Base-by-base conservation (phyloP, 2,888 invertebrate species). In the Macropis europaea region DNA sequence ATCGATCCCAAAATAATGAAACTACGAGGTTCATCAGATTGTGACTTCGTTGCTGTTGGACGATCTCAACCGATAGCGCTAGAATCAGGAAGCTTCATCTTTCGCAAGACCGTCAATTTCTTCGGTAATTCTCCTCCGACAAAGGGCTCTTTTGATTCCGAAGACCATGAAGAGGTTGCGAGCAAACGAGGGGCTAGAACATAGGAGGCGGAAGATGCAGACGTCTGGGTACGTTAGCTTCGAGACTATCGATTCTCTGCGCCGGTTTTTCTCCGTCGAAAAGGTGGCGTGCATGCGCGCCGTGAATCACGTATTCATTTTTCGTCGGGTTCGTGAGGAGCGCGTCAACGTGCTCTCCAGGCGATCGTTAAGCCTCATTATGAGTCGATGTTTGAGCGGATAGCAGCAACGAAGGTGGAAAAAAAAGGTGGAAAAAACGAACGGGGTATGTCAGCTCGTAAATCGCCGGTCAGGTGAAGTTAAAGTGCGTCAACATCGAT, bases 231-330 rank as follows among this genome's bases (percentile, higher is more conserved):
- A 32, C 47, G 47, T 53, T 30, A 28, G 30, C 59, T 3, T n/a
- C 32, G 11, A 26, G 64, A 32, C 42, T 76, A 76, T 79, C 73
- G 66, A 79, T 76, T 70, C 66, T 43, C 42, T 19, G 42, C 28
- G 24, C 56, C 60, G 43, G 30, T 60, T 76, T 63, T 69, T 75
- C 60, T 45, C 34, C 32, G 30, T 60, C 54, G 70, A 50, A 50
- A 56, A 60, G 75, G 68, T 85, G 73, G 83, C 84, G 84, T 85
- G 85, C 73, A 77, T 77, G 71, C 73, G 60, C 79, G 76, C 80
- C 82, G 81, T 85, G 84, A 82, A 85, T 85, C 84, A 85, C 80
- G 79, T 81, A 82, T 82, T 83, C 83, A 83, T 85, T 85, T 85
- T 84, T 85, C 82, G 80, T 74, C 64, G 64, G 75, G 64, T 72